phyloP scores from a whole-genome alignment of 2,113 vertebrate genomes.

The Theristicus caerulescens region DNA sequence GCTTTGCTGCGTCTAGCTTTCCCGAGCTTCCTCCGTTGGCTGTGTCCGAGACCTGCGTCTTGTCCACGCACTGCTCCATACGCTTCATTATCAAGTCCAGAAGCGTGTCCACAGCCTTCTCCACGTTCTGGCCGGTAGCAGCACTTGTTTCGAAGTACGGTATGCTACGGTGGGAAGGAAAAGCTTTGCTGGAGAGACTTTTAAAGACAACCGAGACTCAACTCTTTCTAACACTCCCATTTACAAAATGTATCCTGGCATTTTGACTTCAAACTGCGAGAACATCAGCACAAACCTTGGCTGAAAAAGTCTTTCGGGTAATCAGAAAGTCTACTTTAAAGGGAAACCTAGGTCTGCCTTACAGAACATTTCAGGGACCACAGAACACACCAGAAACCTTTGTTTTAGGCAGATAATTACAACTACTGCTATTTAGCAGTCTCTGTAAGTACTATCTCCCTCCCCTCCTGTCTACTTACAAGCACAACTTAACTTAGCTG shows the following conservation, averaged over 20 bases:
- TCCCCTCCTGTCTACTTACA: too few species aligned
- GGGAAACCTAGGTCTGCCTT: neutral
- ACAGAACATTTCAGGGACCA: neutral
- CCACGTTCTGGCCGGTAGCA: constrained; percentile 87
- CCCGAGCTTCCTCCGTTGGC: constrained; percentile 80
- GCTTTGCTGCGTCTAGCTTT: constrained; percentile 73
- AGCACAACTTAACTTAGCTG: neutral
- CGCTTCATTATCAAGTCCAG: constrained; percentile 97
- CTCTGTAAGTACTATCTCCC: neutral
- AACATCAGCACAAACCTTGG: neutral
- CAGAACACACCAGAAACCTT: neutral
- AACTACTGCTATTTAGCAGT: neutral
- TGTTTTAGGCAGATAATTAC: neutral
- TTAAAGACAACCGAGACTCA: neutral
- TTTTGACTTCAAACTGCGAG: neutral
- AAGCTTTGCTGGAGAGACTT: neutral
- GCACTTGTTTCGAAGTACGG: constrained; percentile 95
- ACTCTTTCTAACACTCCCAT: fast-evolving
- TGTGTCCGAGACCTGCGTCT: constrained; percentile 74
- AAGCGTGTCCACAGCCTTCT: constrained; percentile 86
- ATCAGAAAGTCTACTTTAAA: neutral
- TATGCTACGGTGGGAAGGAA: constrained; percentile 72
- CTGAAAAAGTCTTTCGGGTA: neutral
- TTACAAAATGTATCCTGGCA: neutral
- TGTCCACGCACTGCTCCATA: constrained; percentile 95